These are phyloP conservation scores for Clarias magur DNA, from an alignment of 2,113 vertebrate species.

Conservation along the genomic window DNA sequence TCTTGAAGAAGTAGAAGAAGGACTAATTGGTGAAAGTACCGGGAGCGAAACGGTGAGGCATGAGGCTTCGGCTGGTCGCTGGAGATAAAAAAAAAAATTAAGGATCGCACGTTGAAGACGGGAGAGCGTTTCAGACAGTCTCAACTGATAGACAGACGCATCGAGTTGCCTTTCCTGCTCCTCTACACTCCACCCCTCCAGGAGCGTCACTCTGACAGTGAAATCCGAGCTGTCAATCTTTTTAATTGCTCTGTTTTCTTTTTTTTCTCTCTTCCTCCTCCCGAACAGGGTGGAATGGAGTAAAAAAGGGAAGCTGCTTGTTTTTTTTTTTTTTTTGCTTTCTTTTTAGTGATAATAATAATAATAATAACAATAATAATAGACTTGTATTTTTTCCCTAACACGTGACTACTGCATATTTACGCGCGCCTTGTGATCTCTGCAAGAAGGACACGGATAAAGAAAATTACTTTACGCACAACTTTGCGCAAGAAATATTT, in stretches of 20 bases:
- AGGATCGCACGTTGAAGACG: constrained; percentile 86
- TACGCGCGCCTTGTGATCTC: not conserved
- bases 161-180: constrained; percentile 97
- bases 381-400: not conserved
- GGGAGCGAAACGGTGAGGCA: constrained; percentile 77
- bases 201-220: constrained; percentile 99
- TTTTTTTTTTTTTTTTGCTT: not conserved
- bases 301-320: constrained; percentile 23
- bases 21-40: constrained; percentile 78
- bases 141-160: constrained; percentile 99
- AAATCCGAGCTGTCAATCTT: constrained; percentile 99
- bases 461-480: not conserved
- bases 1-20: constrained; percentile 56
- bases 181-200: constrained; percentile 92
- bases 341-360: constrained; percentile 9
- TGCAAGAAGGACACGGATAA: not conserved
- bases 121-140: constrained; percentile 94
- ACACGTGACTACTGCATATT: not conserved
- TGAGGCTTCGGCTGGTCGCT: constrained; percentile 78
- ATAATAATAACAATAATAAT: not conserved
- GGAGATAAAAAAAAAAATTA: constrained; percentile 67
- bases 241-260: constrained; percentile 87
- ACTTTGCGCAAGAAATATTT: not conserved
- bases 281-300: constrained; percentile 41
- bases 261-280: constrained; percentile 45